Base-by-base conservation (phyloP, 1,140 invertebrate genomes). In the Megalonaias nervosa region DNA sequence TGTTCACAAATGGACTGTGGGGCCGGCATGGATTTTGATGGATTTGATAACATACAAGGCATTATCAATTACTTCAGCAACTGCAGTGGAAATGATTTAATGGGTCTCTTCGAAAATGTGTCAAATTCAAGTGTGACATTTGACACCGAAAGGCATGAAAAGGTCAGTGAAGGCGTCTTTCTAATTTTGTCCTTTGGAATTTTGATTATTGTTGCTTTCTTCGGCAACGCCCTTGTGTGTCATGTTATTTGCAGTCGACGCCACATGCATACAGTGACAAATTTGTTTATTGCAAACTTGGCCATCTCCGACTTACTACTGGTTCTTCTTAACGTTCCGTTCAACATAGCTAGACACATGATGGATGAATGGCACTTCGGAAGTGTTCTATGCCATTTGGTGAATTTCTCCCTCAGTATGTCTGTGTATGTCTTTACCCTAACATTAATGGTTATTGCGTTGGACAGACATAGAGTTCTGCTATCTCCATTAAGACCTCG, bases 261-360 rank as follows among this genome's bases (percentile, higher is more conserved):
- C 58, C 94, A 95, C 56, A 98, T 99, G 97, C 97, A 98, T 88
- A 98, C 97, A 0, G 97, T 99, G 0, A 99, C 98, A 23, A 99
- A 99, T 91, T 94, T 97, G 64, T 99, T 99, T 91, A 99, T 99
- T 84, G 96, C 96, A 21, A 99, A 99, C 89, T 91, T 99, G 71
- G 97, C 98, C 0, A 91, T 99, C n/a, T 97, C 97, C 19, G 98
- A 99, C 89, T 95, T 99, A 69, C 89, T 99, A 3, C 92, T 99
- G 21, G 98, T 97, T 85, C 92, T 95, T 5, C 93, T 99, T 79
- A 96, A 96, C 1, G 96, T 99, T n/a, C 97, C 89, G 38, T 90
- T 92, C 74, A 92, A 92, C 81, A 91, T 92, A 66, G 83, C 83
- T 13, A 76, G 85, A 26, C 75, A 84, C 66, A 59, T 89, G 31